phyloP scores from a whole-genome alignment of 2,113 vertebrate genomes.

The Rynchops niger region DNA sequence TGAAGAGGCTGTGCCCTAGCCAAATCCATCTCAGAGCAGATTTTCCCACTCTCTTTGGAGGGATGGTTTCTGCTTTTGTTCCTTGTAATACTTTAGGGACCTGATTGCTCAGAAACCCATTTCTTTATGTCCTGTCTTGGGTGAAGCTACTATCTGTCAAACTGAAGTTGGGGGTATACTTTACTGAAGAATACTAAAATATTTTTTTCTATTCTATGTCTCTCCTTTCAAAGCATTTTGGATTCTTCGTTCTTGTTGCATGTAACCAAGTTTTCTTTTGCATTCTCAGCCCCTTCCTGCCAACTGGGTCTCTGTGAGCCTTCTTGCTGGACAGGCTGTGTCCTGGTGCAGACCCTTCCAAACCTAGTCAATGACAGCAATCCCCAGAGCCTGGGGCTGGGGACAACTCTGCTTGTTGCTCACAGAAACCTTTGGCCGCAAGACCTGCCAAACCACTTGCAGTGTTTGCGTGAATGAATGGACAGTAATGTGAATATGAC shows the following conservation, averaged over 20 bases:
- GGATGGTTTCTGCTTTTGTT: background rate
- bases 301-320: background rate
- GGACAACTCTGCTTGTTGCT: background rate
- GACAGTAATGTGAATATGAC: background rate
- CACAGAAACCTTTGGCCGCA: background rate
- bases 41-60: background rate
- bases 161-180: background rate
- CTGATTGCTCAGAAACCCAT: background rate
- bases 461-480: background rate
- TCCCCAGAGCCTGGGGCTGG: background rate
- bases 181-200: background rate
- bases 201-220: background rate
- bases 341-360: background rate
- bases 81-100: background rate
- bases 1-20: background rate
- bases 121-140: background rate
- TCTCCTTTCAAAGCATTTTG: background rate
- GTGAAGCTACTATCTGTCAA: background rate
- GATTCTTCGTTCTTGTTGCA: background rate
- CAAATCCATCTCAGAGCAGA: background rate
- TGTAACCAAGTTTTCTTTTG: rapidly evolving
- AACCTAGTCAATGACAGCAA: background rate
- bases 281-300: background rate
- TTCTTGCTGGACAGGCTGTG: background rate
- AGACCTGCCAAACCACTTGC: background rate